Base-by-base conservation (phyloP, 2,113 vertebrate species). In the Macroglossus sobrinus region DNA sequence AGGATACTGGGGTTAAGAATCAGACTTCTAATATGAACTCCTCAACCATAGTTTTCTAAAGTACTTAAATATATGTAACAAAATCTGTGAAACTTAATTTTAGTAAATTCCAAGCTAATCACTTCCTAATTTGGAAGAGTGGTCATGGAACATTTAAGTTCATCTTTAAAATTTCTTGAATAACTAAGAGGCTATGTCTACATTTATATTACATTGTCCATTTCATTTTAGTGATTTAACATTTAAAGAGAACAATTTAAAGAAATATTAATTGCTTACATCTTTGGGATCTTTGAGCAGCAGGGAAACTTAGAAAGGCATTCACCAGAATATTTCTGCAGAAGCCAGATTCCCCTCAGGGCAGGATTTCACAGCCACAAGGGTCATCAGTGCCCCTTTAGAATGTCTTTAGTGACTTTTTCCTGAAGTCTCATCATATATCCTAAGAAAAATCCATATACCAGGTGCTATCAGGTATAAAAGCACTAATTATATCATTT, bases 271-370 rank as follows among this genome's bases (percentile, higher is more conserved):
- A 78, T 16, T 79, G 28, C 30, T 80, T 38, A 81, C 14, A 55
- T 28, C 50, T 84, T 66, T 64, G 38, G 57, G 24, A 59, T 68
- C 18, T 94, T 24, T 26, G n/a, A 85, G 21, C 10, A 81, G 68
- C 7, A 91, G 33, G 1, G 50, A 30, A 74, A 22, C 30, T 72
- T 50, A 75, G 63, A 71, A 93, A 76, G 35, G 35, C 21, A 86
- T 86, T 93, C n/a, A 93, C 47, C 33, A 47, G 22, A 45, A 13
- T 95, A 95, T 76, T 95, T 86, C 61, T 90, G 13, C 35, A 87
- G 35, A 50, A 30, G 68, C 12, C 16, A 47, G 30, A 80, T 26
- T 69, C n/a, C 38, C 63, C 19, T 55, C 15, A 79, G 33, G 55
- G 12, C 43, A 95, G 38, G 53, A 14, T 24, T n/a, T 84, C 11